These are phyloP conservation scores for Scaptomyza montana DNA, from an alignment of 1,140 invertebrate genomes.

Conservation along the genomic window DNA sequence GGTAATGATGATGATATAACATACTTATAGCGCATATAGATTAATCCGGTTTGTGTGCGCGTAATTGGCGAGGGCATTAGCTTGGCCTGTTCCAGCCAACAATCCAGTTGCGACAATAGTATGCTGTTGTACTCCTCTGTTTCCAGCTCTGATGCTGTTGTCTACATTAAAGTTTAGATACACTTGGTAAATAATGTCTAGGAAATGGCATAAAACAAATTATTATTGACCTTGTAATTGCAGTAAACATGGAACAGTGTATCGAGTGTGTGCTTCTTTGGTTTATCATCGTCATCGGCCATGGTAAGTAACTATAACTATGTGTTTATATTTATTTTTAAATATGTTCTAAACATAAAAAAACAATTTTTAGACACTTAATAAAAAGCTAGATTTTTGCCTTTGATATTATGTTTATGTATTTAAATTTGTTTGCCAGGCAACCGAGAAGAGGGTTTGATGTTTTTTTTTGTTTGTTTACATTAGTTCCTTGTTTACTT, in stretches of 20 bases:
- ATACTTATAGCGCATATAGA: slow-evolving; percentile 80
- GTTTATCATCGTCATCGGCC: slow-evolving; percentile 80
- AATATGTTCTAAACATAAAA: background rate
- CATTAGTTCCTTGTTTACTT: slow-evolving; percentile 13
- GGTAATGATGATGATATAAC: background rate
- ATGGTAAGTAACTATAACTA: slow-evolving; percentile 22
- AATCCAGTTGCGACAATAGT: slow-evolving; percentile 70
- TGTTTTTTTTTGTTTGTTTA: slow-evolving; percentile 25
- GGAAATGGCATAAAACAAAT: background rate
- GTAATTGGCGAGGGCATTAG: slow-evolving; percentile 66
- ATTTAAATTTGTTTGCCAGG: slow-evolving; percentile 39
- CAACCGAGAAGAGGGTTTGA: slow-evolving; percentile 8
- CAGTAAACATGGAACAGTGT: slow-evolving; percentile 62
- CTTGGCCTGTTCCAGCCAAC: slow-evolving; percentile 73
- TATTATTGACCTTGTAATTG: slow-evolving; percentile 52
- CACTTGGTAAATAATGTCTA: background rate
- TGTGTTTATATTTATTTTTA: background rate
- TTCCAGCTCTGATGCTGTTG: slow-evolving; percentile 57
- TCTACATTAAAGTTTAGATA: slow-evolving; percentile 13
- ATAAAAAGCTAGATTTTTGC: slow-evolving; percentile 33
- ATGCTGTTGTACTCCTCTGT: slow-evolving; percentile 65
- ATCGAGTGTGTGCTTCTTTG: slow-evolving; percentile 74
- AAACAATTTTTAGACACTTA: slow-evolving; percentile 22
- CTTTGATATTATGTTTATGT: background rate
- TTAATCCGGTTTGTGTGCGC: slow-evolving; percentile 67